Conservation (phyloP, 2,888 invertebrate species). For the Himalopsyche japonica region DNA sequence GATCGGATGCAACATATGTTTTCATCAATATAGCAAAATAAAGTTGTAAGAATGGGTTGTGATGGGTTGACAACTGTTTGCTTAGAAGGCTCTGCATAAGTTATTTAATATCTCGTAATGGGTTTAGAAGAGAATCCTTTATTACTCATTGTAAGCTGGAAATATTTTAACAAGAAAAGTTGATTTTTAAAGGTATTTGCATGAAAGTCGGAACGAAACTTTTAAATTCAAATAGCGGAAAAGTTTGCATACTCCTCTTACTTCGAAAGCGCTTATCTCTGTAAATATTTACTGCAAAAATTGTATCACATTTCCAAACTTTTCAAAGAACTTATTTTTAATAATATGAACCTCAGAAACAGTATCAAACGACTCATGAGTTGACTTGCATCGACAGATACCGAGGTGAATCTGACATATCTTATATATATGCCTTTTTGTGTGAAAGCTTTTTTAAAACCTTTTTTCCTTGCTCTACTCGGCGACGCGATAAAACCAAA, state of each 20-base stretch:
- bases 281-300: background rate
- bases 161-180: slow-evolving; percentile 1
- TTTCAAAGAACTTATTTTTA: background rate
- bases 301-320: background rate
- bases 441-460: no score
- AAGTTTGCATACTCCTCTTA: background rate
- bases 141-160: background rate
- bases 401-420: no score
- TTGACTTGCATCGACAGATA: no score
- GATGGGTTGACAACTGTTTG: background rate
- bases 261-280: background rate
- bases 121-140: background rate
- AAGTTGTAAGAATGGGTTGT: background rate
- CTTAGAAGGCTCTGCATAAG: background rate
- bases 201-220: background rate
- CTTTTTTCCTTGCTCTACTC: no score
- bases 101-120: background rate
- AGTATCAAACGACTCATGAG: no score
- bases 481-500: no score
- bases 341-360: background rate
- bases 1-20: no score
- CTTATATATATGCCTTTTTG: no score
- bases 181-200: background rate
- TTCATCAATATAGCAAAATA: no score
- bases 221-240: background rate